Base-by-base conservation (phyloP, 2,113 vertebrate genomes). In the Equus przewalskii region DNA sequence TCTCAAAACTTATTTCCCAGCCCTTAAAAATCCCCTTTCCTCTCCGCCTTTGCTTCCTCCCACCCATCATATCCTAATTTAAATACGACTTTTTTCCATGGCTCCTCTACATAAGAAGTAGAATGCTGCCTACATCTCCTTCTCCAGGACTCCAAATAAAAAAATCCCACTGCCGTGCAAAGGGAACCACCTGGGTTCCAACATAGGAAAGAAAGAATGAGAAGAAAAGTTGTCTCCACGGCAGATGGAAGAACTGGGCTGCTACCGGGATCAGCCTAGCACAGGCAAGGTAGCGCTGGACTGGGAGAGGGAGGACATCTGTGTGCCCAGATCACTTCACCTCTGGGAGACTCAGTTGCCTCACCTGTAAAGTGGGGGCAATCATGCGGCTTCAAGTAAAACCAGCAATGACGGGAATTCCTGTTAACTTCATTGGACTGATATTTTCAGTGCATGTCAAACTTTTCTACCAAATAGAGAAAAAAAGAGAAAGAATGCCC, bases 171-270 rank as follows among this genome's bases (percentile, higher is more conserved):
- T 24, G 26, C 51, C 73, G 89, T 21, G 54, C 46, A 87, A 89
- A 83, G 6, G 46, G 58, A 96, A 72, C 14, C 36, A 46, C 4
- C 26, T 82, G 44, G 28, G 28, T 70, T 73, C 33, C 62, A 60
- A 67, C 22, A 75, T 26, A 60, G 91, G 30, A 95, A 73, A 65
- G 36, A 84, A 78, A n/a, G 33, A 81, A 97, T 58, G 19, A 49
- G 22, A 41, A 86, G 70, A 83, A 81, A 91, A 76, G 82, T 46
- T n/a, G 73, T n/a, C 19, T 85, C 56, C 24, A 8, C 4, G 24
- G 67, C 78, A 65, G 73, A 70, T 1, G 33, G 36, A 65, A 85
- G 62, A 94, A 89, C 30, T 79, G 69, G 51, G 36, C 46, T 70
- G 44, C 28, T 16, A 54, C 30, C 0, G 0, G 36, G 30, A 33